Conservation (phyloP, 1,140 invertebrate genomes). For the Panagrolaimus sp. region DNA sequence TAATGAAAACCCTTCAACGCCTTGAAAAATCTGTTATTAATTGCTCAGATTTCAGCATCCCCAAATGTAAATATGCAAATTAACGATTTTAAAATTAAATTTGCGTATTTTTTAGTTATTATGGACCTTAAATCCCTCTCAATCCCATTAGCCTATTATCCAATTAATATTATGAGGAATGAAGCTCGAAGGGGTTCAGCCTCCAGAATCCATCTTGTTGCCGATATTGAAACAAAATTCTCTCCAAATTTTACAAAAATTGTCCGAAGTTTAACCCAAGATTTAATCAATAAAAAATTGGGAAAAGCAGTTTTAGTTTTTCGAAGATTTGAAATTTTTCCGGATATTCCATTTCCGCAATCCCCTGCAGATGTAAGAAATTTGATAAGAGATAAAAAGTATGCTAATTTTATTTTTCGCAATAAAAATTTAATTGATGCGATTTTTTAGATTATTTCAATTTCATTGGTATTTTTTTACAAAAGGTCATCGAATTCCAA, state of each 20-base stretch:
- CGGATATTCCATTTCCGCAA: neutral
- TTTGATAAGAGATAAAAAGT: conserved; percentile 20
- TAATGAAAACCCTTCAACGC: neutral
- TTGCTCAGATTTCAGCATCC: neutral
- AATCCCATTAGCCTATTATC: conserved; percentile 9
- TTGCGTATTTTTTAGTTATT: neutral
- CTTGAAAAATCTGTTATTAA: neutral
- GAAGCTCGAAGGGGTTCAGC: conserved; percentile 21
- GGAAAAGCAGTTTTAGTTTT: conserved; percentile 30
- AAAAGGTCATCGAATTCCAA: conserved; percentile 19
- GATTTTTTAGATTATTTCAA: conserved; percentile 11
- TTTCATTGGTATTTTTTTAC: conserved; percentile 26
- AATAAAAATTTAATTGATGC: neutral
- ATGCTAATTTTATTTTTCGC: neutral
- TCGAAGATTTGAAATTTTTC: conserved; percentile 24
- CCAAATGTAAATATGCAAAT: neutral
- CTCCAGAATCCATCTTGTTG: conserved; percentile 25
- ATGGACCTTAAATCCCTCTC: neutral
- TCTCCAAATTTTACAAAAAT: conserved; percentile 21
- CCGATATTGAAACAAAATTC: conserved; percentile 36
- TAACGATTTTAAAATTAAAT: neutral
- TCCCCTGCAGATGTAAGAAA: conserved; percentile 10
- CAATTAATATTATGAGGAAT: conserved; percentile 27
- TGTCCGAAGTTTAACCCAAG: conserved; percentile 10
- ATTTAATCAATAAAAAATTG: conserved; percentile 1